These are phyloP conservation scores for Notothenia coriiceps DNA, from an alignment of 2,113 vertebrate genomes.

Conservation along the genomic window DNA sequence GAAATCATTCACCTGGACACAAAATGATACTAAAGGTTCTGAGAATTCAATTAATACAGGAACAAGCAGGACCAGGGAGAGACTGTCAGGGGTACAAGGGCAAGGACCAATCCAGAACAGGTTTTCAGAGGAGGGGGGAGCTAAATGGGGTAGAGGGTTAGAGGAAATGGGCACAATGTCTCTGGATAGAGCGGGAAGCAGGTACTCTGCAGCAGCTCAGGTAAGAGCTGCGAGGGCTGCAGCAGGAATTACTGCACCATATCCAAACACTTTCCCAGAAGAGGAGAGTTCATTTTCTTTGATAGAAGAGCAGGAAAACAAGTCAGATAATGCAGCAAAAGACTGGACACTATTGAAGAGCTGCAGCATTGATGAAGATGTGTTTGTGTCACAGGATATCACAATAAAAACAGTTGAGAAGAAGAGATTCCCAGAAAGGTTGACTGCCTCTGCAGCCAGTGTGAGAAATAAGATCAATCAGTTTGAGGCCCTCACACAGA, in stretches of 20 bases:
- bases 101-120: constrained; percentile 15
- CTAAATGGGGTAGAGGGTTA: not conserved
- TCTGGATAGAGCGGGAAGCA: constrained; percentile 72
- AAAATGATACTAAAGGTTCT: constrained; percentile 13
- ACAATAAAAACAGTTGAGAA: constrained; percentile 20
- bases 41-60: constrained; percentile 16
- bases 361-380: constrained; percentile 37
- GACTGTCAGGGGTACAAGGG: constrained; percentile 12
- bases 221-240: constrained; percentile 47
- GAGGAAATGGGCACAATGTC: constrained; percentile 61
- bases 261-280: constrained; percentile 3
- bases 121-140: constrained; percentile 19
- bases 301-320: constrained; percentile 15
- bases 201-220: constrained; percentile 44
- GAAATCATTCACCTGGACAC: constrained; percentile 23
- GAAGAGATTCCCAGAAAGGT: constrained; percentile 34
- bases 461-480: constrained; percentile 84
- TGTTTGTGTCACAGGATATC: constrained; percentile 56
- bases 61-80: constrained; percentile 23
- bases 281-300: not conserved
- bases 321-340: constrained; percentile 11
- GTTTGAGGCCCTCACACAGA: constrained; percentile 82
- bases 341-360: not conserved
- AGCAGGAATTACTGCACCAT: not conserved
- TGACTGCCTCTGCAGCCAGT: constrained; percentile 46